These are phyloP conservation scores for Illadopsis cleaveri DNA, from an alignment of 2,113 vertebrate genomes.

Conservation along the genomic window DNA sequence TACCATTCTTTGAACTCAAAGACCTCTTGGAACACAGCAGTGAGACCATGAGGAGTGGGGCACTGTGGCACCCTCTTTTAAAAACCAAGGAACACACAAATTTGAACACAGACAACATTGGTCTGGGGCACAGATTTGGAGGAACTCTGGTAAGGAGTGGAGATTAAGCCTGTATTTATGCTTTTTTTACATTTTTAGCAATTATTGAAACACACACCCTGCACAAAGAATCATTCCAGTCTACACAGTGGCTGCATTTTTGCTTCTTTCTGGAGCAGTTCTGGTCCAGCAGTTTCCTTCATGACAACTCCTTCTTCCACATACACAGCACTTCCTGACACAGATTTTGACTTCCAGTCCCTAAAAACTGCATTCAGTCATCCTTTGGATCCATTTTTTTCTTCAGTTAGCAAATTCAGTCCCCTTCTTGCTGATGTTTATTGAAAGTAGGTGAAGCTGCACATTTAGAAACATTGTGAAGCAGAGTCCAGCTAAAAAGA, in stretches of 20 bases:
- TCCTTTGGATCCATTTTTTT: not conserved
- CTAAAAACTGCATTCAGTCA: not conserved
- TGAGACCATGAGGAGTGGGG: not conserved
- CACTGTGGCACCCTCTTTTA: not conserved
- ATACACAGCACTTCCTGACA: not conserved
- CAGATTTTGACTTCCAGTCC: not conserved
- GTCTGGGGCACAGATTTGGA: not conserved
- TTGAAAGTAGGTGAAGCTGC: not conserved
- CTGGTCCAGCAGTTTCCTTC: not conserved
- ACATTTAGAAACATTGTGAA: slow-evolving; percentile 1
- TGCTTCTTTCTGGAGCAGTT: not conserved
- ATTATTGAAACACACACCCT: not conserved
- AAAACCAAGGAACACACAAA: not conserved
- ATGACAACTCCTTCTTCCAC: not conserved
- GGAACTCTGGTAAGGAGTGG: not conserved
- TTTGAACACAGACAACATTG: not conserved
- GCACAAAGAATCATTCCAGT: not conserved
- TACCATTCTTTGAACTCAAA: not conserved
- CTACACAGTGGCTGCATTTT: not conserved
- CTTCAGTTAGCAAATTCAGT: not conserved
- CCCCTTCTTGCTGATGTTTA: not conserved
- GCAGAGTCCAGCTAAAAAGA: not conserved
- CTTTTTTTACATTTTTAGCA: not conserved
- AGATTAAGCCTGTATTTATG: not conserved
- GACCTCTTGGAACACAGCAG: not conserved